Percentiles rank a stretch among this genome's conserved stretches.
Evolutionary conservation across 2,888 invertebrate species (phyloP).

Genomic region (Sylvicola fuscatus): DNA sequence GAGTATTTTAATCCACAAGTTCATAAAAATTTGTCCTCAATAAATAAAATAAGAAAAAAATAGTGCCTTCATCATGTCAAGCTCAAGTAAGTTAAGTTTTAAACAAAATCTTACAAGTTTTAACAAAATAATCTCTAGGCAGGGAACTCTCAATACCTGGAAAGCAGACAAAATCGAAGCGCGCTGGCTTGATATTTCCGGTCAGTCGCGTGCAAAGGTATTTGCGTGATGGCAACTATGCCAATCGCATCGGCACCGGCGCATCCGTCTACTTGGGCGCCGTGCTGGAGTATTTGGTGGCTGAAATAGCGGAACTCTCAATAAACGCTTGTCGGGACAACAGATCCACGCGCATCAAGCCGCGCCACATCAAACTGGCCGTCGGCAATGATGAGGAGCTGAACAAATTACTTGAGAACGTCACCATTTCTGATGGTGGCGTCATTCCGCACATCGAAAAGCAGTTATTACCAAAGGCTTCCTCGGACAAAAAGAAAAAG

Average conservation of each 20-base stretch:
- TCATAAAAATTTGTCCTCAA: no score
- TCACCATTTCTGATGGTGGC: background rate
- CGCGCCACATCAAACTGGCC: background rate
- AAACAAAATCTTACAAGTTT: no score
- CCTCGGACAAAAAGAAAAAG: no score
- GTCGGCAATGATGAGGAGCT: background rate
- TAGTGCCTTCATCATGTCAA: no score
- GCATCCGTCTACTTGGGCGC: background rate
- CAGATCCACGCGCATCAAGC: background rate
- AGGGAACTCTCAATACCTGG: no score
- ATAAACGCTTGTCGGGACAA: slow-evolving; percentile 1
- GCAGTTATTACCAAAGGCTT: slow-evolving; percentile 12
- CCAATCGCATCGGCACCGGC: background rate
- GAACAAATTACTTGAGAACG: background rate
- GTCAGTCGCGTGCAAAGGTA: background rate
- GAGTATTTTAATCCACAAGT: no score
- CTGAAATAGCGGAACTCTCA: slow-evolving; percentile 1
- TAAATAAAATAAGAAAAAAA: no score
- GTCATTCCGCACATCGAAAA: background rate
- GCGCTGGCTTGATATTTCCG: background rate
- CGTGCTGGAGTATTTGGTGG: background rate
- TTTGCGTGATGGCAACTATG: background rate
- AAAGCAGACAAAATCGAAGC: background rate
- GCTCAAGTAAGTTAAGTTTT: no score
- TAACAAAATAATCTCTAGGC: no score